Conservation (phyloP, 2,113 vertebrate genomes). For the Eurypyga helias region DNA sequence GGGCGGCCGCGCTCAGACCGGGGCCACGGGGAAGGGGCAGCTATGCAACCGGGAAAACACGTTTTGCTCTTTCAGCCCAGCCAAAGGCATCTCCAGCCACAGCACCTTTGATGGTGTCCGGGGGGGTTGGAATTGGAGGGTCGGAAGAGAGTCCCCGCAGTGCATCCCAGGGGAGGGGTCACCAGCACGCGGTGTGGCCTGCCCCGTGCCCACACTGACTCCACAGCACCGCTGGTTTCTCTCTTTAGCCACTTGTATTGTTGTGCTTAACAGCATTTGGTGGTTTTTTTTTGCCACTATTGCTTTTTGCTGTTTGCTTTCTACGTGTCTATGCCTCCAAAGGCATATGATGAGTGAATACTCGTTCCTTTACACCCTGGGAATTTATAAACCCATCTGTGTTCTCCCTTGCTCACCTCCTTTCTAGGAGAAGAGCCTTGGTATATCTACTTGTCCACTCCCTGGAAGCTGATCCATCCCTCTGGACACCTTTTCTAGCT, state of each 20-base stretch:
- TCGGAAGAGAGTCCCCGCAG: background rate
- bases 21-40: background rate
- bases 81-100: background rate
- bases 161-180: rapidly evolving
- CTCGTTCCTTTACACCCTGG: background rate
- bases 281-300: background rate
- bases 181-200: rapidly evolving
- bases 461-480: background rate
- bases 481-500: background rate
- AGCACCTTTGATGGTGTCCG: background rate
- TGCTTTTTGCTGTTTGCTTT: background rate
- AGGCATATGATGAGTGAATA: background rate
- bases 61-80: background rate
- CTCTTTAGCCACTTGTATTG: background rate
- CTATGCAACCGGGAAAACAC: background rate
- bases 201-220: rapidly evolving
- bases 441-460: background rate
- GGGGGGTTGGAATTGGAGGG: background rate
- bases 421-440: background rate
- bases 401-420: background rate
- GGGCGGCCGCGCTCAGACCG: background rate
- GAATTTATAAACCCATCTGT: rapidly evolving
- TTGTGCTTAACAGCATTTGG: background rate
- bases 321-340: background rate
- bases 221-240: background rate